Evolutionary conservation across 2,113 vertebrate species (phyloP), one percentile per base, ranked within the genome.

Genomic region (Carettochelys insculpta): DNA sequence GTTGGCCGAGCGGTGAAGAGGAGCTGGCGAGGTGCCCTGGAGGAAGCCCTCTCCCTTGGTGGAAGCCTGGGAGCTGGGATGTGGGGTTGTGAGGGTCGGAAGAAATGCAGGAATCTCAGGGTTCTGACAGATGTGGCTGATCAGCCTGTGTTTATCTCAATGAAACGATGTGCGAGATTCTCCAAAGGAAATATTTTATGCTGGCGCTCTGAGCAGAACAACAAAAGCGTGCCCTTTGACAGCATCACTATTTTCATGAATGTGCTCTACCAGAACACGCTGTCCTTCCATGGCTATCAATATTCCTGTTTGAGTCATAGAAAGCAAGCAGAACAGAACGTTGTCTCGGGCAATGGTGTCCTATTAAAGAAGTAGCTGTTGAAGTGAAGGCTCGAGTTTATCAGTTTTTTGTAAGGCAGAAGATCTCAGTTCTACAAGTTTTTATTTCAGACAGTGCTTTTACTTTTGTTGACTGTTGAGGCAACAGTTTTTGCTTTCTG

Each of bases 101-200:
- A 61, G 3, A 53, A 90, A 38, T 0, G 1, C 10, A 22, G 50
- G 51, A 0, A 82, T 65, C 31, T 91, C n/a, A 86, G 25, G 51
- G 29, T 65, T 89, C 43, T 58, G 52, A 73, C 86, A 92, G 92
- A 80, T 78, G 41, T 38, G 77, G 80, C 41, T 54, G 45, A 8
- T 92, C 58, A 47, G 85, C 0, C 0, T 78, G 1, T 96, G 83
- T 96, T 96, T 90, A 71, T 54, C 34, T 82, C 90, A 87, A 86
- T 75, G 4, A 91, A 94, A 82, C 0, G 9, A 47, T 58, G 53
- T 0, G 58, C 27, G 77, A 90, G 87, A 90, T 87, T 83, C 91
- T 97, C 94, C 95, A 97, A 96, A 90, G 91, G 96, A 90, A 96
- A 97, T 97, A 97, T 94, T 97, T 97, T 87, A 95, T 87, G 87